phyloP scores from a whole-genome alignment of 2,797 vertebrate species.

The Megaceryle alcyon region DNA sequence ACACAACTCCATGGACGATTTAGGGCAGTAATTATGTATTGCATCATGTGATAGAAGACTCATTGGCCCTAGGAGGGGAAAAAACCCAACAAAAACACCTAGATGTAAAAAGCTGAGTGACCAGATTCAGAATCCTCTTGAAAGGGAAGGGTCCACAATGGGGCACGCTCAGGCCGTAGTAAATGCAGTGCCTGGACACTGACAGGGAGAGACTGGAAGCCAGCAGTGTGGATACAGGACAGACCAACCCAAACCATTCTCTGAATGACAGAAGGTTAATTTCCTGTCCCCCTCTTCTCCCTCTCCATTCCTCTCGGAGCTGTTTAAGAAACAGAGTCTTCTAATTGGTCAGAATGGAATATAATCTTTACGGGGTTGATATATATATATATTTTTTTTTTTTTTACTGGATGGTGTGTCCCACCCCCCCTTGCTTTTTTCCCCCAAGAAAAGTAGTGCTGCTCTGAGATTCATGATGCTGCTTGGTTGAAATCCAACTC shows the following conservation, averaged over 20 bases:
- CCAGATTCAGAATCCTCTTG: not conserved
- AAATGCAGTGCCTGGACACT: not conserved
- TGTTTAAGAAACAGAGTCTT: not conserved
- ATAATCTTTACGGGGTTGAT: not conserved
- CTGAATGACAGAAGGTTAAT: not conserved
- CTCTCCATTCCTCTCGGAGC: not conserved
- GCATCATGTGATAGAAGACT: not conserved
- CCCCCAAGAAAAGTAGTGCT: not conserved
- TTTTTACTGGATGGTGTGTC: not conserved
- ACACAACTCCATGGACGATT: not conserved
- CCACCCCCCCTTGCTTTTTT: not conserved
- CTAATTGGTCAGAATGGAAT: not conserved
- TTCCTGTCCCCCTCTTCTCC: not conserved
- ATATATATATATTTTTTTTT: not conserved
- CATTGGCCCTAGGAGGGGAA: not conserved
- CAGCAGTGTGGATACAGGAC: not conserved
- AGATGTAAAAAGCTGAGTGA: not conserved
- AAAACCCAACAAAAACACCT: not conserved
- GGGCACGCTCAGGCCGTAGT: not conserved
- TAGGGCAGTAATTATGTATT: not conserved
- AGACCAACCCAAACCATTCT: not conserved
- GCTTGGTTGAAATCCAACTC: not conserved
- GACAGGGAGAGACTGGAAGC: not conserved
- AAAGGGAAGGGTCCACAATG: not conserved
- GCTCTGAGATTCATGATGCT: not conserved